Conservation (phyloP, 1,140 invertebrate species). For the Pinna nobilis region DNA sequence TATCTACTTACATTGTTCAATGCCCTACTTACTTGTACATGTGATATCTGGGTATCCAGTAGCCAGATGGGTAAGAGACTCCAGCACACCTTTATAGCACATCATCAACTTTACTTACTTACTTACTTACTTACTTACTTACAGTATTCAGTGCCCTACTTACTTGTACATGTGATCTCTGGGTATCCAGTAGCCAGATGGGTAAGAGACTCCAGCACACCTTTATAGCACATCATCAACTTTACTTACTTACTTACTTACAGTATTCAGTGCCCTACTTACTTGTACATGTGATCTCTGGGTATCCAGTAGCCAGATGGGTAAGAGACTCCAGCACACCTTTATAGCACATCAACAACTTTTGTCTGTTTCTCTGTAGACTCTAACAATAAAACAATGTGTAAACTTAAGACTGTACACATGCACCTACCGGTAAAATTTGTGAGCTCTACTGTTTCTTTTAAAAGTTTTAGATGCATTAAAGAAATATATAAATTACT, state of each 20-base stretch:
- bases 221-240: conserved; percentile 49
- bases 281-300: conserved; percentile 39
- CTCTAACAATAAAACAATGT: conserved; percentile 54
- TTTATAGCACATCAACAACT: conserved; percentile 50
- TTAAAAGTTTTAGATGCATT: too few relatives aligned
- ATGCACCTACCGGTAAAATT: neutral
- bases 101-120: conserved; percentile 45
- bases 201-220: conserved; percentile 58
- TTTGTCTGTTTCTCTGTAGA: conserved; percentile 44
- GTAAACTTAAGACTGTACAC: too few relatives aligned
- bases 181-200: conserved; percentile 49
- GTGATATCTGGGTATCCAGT: conserved; percentile 42
- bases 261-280: conserved; percentile 1
- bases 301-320: conserved; percentile 49
- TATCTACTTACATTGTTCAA: too few relatives aligned
- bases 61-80: conserved; percentile 56
- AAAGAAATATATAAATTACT: neutral
- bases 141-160: too few relatives aligned
- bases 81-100: conserved; percentile 56
- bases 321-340: conserved; percentile 58
- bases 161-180: conserved; percentile 38
- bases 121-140: too few relatives aligned
- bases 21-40: conserved; percentile 42
- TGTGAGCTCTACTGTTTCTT: neutral
- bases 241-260: too few relatives aligned